Evolutionary conservation across 2,888 invertebrate genomes (phyloP).

Genomic region (Schizotus pectinicornis): DNA sequence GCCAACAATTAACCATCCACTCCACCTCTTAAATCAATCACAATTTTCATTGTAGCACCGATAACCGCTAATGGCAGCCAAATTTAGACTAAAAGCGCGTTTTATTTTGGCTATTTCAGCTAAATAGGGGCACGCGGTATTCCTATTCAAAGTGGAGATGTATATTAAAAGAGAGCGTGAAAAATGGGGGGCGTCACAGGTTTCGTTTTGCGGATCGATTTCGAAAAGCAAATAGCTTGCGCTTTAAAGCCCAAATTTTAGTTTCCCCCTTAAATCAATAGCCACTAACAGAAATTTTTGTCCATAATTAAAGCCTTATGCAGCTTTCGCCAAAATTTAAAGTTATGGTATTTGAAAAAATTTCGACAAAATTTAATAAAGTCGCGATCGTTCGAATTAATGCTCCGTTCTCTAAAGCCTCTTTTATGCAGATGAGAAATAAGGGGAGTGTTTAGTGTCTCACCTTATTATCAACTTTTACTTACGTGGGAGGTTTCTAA

Average conservation of each 20-base stretch:
- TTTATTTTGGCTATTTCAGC: not conserved
- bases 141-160: constrained; percentile 5
- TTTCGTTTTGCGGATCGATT: constrained; percentile 7
- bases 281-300: not conserved
- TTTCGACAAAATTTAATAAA: constrained; percentile 29
- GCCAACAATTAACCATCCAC: not conserved
- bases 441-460: constrained; percentile 28
- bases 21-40: not conserved
- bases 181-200: constrained; percentile 6
- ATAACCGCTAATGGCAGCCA: not conserved
- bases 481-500: constrained; percentile 4
- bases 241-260: not conserved
- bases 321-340: not conserved
- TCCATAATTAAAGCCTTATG: not conserved
- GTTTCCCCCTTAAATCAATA: not conserved
- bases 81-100: not conserved
- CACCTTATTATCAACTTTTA: constrained; percentile 26
- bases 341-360: constrained; percentile 14
- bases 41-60: not conserved
- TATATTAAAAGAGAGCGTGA: constrained; percentile 18
- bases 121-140: not conserved
- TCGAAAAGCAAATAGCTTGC: constrained; percentile 1
- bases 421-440: constrained; percentile 34
- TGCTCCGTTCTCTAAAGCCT: constrained; percentile 30
- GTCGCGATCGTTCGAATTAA: constrained; percentile 31